These are phyloP conservation scores for Clanis bilineata DNA, from an alignment of 2,888 invertebrate genomes.

Conservation along the genomic window DNA sequence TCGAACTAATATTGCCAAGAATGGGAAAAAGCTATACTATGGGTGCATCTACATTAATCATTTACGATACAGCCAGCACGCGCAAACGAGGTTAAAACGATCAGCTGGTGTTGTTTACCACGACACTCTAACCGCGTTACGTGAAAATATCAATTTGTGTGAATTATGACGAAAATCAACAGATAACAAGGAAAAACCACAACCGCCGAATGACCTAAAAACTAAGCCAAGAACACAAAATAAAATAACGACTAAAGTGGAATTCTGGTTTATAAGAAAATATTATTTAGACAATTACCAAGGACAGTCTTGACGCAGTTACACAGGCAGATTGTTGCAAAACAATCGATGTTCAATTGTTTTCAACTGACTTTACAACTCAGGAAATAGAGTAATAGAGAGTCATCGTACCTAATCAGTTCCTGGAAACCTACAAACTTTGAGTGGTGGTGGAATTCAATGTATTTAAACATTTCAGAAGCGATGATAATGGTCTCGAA, in stretches of 20 bases:
- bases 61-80: not conserved
- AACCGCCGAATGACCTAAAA: constrained; percentile 31
- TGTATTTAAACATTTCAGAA: not conserved
- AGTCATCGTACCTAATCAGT: too few relatives aligned
- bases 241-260: not conserved
- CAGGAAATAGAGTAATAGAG: not conserved
- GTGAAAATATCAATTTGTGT: not conserved
- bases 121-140: constrained; percentile 4
- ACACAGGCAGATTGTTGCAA: too few relatives aligned
- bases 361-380: not conserved
- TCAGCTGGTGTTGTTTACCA: constrained; percentile 12
- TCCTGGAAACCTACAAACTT: too few relatives aligned
- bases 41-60: too few relatives aligned
- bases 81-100: not conserved
- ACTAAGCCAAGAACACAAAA: constrained; percentile 34
- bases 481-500: not conserved
- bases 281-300: not conserved
- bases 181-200: constrained; percentile 36
- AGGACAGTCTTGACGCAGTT: not conserved
- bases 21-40: too few relatives aligned
- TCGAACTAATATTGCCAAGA: too few relatives aligned
- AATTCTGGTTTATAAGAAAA: constrained; percentile 1
- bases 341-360: not conserved
- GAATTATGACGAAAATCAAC: not conserved
- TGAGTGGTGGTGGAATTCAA: too few relatives aligned